These are phyloP conservation scores for Neelides sp. DNA, from an alignment of 1,140 invertebrate species.

Conservation along the genomic window DNA sequence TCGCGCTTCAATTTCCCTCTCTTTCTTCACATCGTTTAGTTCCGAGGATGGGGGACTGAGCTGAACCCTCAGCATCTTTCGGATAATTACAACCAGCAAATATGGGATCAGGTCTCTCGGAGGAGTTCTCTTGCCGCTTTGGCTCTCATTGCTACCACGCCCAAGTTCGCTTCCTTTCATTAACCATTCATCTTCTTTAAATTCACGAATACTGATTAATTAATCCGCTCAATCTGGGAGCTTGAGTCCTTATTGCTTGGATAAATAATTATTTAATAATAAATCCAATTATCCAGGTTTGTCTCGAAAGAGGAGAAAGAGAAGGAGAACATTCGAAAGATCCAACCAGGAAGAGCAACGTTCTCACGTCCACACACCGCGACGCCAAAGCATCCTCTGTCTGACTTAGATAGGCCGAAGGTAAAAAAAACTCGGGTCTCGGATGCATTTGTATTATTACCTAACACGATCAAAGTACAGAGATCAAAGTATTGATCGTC, in stretches of 20 bases:
- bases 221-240: too few relatives aligned
- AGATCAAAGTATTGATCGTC: too few relatives aligned
- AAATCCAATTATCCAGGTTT: constrained; percentile 41
- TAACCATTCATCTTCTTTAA: too few relatives aligned
- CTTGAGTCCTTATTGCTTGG: too few relatives aligned
- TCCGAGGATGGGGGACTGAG: constrained; percentile 77
- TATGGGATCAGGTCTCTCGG: constrained; percentile 78
- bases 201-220: too few relatives aligned
- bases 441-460: too few relatives aligned
- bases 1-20: not conserved
- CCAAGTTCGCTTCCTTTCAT: constrained; percentile 43
- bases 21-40: constrained; percentile 51
- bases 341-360: constrained; percentile 46
- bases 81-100: constrained; percentile 63
- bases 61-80: constrained; percentile 62
- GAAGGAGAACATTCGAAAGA: constrained; percentile 67
- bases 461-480: too few relatives aligned
- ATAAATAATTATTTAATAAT: too few relatives aligned
- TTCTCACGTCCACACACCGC: constrained; percentile 38
- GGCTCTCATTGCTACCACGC: constrained; percentile 63
- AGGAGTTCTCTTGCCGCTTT: constrained; percentile 74
- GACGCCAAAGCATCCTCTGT: constrained; percentile 32
- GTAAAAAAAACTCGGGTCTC: constrained; percentile 5
- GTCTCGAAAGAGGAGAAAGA: constrained; percentile 77
- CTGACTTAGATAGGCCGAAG: constrained; percentile 18